Percentiles rank a stretch among this genome's conserved stretches.
Evolutionary conservation across 2,888 invertebrate species (phyloP).

Genomic region (Artemia sinica): DNA sequence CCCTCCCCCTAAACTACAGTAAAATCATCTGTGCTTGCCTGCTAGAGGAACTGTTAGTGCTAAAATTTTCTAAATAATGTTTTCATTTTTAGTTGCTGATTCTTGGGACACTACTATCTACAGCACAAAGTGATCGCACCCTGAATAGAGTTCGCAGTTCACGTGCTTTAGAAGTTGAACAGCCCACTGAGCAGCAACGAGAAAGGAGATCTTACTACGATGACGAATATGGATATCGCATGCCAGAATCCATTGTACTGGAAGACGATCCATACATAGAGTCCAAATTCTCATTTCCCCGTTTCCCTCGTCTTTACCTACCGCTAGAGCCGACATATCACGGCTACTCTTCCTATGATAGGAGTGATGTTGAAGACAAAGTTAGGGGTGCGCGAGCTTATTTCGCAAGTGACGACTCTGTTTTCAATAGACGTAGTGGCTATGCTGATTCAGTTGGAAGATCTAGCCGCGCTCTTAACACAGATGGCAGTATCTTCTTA

Average conservation of each 20-base stretch:
- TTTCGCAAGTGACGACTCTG: neutral
- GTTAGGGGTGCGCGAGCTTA: neutral
- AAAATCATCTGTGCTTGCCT: too few relatives aligned
- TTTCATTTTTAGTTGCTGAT: too few relatives aligned
- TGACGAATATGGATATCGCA: conserved; percentile 7
- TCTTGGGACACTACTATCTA: too few relatives aligned
- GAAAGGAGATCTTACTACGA: conserved; percentile 4
- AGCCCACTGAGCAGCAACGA: neutral
- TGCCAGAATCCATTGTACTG: conserved; percentile 11
- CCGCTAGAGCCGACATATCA: neutral
- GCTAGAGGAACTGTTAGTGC: too few relatives aligned
- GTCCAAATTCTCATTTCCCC: conserved; percentile 12
- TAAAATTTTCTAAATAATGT: too few relatives aligned
- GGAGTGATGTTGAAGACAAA: neutral
- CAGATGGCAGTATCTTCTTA: neutral
- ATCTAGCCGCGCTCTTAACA: neutral
- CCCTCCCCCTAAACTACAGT: too few relatives aligned
- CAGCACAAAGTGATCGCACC: too few relatives aligned
- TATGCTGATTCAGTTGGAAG: neutral
- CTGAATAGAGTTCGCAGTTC: neutral
- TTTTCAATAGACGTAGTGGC: conserved; percentile 3
- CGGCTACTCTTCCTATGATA: neutral
- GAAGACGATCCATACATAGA: conserved; percentile 15
- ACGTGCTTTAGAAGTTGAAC: neutral
- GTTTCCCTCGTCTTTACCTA: conserved; percentile 9